Percentiles rank a stretch among this genome's conserved stretches.
phyloP scores from a whole-genome alignment of 2,113 vertebrate species.

The Pardalotus punctatus region DNA sequence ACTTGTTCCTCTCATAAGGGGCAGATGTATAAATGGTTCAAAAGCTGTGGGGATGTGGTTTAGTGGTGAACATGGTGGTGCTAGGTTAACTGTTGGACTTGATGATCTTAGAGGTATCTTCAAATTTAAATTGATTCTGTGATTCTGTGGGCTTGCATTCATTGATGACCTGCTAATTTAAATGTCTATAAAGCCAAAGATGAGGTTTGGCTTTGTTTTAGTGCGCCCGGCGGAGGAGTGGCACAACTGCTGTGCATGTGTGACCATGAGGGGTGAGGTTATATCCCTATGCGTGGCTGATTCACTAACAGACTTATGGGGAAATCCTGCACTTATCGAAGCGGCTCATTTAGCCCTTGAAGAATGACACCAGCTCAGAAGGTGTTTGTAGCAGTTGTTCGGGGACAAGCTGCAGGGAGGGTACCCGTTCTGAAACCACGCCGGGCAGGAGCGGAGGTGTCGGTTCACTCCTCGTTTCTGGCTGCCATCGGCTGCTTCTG shows the following conservation, averaged over 20 bases:
- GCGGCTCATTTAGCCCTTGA: neutral
- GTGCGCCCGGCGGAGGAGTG: neutral
- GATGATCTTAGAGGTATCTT: neutral
- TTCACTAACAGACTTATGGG: neutral
- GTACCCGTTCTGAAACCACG: neutral
- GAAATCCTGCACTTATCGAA: neutral
- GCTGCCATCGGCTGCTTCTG: neutral
- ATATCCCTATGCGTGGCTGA: fast-evolving
- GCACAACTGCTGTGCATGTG: neutral
- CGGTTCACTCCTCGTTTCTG: neutral
- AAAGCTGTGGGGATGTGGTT: neutral
- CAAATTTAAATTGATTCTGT: neutral
- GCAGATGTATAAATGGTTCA: too few relatives aligned
- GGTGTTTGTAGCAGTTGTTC: neutral
- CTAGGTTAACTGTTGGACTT: neutral
- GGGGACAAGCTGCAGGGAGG: neutral
- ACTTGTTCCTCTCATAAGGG: neutral
- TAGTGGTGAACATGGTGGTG: neutral
- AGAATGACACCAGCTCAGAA: neutral
- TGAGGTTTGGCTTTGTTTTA: neutral
- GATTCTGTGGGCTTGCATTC: neutral
- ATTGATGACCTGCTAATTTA: fast-evolving
- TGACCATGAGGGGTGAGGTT: neutral
- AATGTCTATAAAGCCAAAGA: neutral
- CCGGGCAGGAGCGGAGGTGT: neutral